Percentiles rank a stretch among this genome's conserved stretches.
These are phyloP conservation scores for Fukomys damarensis DNA, from an alignment of 2,113 vertebrate species.

Conservation along the genomic window DNA sequence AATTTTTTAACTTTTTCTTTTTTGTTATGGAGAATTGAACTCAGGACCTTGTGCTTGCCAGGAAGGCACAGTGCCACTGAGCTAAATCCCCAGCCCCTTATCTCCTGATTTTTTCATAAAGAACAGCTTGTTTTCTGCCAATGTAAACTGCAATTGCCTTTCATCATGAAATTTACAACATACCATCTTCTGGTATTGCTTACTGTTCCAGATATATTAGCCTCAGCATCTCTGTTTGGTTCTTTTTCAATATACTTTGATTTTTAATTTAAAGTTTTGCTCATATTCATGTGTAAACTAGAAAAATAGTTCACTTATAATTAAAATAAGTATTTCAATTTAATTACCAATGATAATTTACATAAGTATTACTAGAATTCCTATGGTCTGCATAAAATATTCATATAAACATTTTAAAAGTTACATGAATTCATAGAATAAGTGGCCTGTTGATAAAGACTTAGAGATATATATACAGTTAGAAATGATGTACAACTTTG, in stretches of 20 bases:
- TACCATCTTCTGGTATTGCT: background rate
- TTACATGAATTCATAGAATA: background rate
- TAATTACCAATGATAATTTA: background rate
- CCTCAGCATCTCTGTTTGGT: background rate
- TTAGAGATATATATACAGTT: background rate
- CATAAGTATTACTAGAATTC: background rate
- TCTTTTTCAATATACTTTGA: background rate
- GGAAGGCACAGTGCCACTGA: too few species aligned
- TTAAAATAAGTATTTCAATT: slow-evolving; percentile 35
- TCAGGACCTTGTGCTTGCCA: too few species aligned
- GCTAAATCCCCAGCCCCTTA: too few species aligned
- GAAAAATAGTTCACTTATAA: slow-evolving; percentile 32
- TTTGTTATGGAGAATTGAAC: too few species aligned
- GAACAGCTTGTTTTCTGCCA: background rate
- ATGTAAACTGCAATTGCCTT: background rate
- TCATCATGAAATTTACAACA: background rate
- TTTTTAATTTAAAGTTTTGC: slow-evolving; percentile 51
- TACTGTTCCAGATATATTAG: background rate
- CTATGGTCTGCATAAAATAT: slow-evolving; percentile 14
- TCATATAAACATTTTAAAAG: background rate
- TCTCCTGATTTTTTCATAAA: background rate
- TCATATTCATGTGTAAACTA: slow-evolving; percentile 40
- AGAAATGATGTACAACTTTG: background rate
- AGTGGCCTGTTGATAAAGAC: background rate
- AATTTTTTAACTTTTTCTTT: too few species aligned